phyloP scores from a whole-genome alignment of 2,113 vertebrate genomes.

The Crotalus horridus region DNA sequence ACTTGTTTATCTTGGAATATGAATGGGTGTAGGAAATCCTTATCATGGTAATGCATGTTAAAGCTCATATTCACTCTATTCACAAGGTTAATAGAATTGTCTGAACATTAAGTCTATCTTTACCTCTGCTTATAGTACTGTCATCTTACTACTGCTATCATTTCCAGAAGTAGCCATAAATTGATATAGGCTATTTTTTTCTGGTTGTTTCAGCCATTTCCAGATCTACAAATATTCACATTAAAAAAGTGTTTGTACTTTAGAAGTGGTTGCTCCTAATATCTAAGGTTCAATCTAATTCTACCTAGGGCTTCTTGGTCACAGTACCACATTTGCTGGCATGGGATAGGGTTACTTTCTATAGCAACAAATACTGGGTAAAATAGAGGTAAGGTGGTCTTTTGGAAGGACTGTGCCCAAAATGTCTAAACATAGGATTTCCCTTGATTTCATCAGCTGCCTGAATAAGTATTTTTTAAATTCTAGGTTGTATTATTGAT shows the following conservation, averaged over 20 bases:
- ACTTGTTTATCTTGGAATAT: not conserved
- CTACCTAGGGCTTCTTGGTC: not conserved
- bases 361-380: not conserved
- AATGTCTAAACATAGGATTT: not conserved
- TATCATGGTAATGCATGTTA: not conserved
- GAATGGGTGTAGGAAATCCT: not conserved
- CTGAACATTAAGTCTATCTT: not conserved
- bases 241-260: not conserved
- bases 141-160: not conserved
- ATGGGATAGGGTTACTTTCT: not conserved
- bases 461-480: not conserved
- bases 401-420: not conserved
- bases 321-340: not conserved
- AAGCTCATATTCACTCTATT: not conserved
- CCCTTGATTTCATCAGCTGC: not conserved
- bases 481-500: not conserved
- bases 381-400: not conserved
- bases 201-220: not conserved
- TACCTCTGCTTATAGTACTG: not conserved
- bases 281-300: not conserved
- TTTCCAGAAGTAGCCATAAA: not conserved
- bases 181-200: not conserved
- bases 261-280: not conserved
- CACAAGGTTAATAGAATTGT: not conserved
- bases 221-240: not conserved